Percentiles rank a stretch among this genome's conserved stretches.
phyloP scores from a whole-genome alignment of 2,797 vertebrate genomes.

The Channallabes apus region DNA sequence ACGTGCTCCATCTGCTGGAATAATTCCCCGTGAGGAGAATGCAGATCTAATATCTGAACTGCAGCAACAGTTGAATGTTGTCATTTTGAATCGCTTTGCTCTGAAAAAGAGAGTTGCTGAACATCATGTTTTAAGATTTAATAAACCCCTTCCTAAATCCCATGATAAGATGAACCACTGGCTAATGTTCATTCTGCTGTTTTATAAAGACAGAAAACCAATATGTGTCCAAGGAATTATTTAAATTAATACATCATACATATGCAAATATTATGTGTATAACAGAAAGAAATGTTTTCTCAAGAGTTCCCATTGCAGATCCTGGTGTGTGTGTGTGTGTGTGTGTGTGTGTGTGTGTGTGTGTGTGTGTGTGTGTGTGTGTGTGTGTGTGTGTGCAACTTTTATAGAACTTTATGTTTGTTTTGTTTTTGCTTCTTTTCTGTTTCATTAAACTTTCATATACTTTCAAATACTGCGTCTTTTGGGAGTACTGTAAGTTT shows the following conservation, averaged over 20 bases:
- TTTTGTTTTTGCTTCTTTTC: background rate
- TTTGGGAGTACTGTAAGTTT: background rate
- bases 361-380: too few relatives aligned
- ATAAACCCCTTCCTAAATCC: background rate
- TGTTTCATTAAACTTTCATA: background rate
- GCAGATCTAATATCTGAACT: slow-evolving; percentile 40
- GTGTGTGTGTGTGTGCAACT: background rate
- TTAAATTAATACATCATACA: background rate
- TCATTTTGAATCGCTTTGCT: slow-evolving; percentile 50
- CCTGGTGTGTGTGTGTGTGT: background rate
- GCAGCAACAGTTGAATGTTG: slow-evolving; percentile 44
- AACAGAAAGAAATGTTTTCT: background rate
- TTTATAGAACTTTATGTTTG: background rate
- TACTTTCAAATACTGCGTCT: background rate
- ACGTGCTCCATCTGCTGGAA: slow-evolving; percentile 55
- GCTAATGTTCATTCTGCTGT: background rate
- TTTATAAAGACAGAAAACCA: background rate
- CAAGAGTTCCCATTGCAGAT: background rate
- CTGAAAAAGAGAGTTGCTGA: slow-evolving; percentile 38
- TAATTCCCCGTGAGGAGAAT: slow-evolving; percentile 49
- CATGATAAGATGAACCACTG: background rate
- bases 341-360: background rate
- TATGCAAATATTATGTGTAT: background rate
- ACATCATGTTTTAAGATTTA: background rate
- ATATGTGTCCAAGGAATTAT: background rate